A percentile compares a stretch with the other conserved stretches of the same genome.
Conservation (phyloP, 2,888 invertebrate species). For the Charanyca ferruginea region DNA sequence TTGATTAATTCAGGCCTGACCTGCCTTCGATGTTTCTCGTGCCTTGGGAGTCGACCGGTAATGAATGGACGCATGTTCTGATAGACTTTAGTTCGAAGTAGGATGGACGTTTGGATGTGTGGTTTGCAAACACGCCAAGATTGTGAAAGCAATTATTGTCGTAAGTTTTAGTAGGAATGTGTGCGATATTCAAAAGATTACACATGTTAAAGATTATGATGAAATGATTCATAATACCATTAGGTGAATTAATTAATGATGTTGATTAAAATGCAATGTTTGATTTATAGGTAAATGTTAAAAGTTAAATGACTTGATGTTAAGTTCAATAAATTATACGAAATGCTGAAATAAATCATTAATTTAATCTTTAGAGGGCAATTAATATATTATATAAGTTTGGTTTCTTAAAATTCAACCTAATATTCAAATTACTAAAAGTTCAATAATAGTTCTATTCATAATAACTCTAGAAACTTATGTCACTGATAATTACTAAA, state of each 20-base stretch:
- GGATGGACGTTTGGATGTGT: conserved; percentile 49
- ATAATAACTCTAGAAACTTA: conserved; percentile 14
- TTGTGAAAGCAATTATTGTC: conserved; percentile 30
- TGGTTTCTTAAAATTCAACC: not conserved
- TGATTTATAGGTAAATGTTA: conserved; percentile 6
- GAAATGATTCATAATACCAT: not conserved
- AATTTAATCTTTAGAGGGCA: conserved; percentile 1
- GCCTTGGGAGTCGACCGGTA: conserved; percentile 63
- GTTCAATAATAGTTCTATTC: not conserved
- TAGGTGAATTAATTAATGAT: not conserved
- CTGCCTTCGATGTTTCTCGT: conserved; percentile 72
- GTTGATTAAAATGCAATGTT: not conserved
- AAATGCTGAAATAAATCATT: not conserved
- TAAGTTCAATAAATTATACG: conserved; percentile 1
- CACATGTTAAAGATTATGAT: not conserved
- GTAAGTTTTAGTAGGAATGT: not conserved
- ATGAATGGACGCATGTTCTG: conserved; percentile 57
- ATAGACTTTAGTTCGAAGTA: conserved; percentile 47
- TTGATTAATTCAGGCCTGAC: conserved; percentile 78
- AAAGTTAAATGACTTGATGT: not conserved
- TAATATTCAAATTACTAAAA: not conserved
- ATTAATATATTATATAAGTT: not conserved
- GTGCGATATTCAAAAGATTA: not conserved
- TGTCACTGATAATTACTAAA: conserved; percentile 44
- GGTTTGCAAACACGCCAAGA: conserved; percentile 50